Base-by-base conservation (phyloP, 2,113 vertebrate species). In the Rhea americana region DNA sequence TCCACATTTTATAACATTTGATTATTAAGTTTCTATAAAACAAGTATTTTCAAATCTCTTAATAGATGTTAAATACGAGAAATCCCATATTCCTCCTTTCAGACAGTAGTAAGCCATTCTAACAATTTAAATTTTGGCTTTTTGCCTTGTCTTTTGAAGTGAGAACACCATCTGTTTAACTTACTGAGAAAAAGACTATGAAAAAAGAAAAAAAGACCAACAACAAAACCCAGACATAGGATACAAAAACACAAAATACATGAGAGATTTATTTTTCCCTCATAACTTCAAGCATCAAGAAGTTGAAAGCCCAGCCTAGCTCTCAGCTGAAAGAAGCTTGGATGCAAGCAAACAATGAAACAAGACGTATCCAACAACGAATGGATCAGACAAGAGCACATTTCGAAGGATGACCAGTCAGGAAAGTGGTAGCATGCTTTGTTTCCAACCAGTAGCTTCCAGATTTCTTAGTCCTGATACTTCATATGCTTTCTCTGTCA, bases 141-240 rank as follows among this genome's bases (percentile, higher is more conserved):
- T 90, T 91, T 93, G 19, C 61, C 30, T 65, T 83, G 5, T 15
- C 68, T 87, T 92, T 86, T 93, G 59, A 89, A 94, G 58, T 41
- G 50, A 85, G 87, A 91, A 7, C 72, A 77, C 22, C 55, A 88
- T 79, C 53, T 95, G 65, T 80, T 43, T 82, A 91, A 91, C n/a
- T 88, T 39, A 50, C 37, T 76, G 68, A 65, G 32, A 70, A 62
- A 62, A 37, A 67, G 6, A 1, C 19, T 30, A 15, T 35, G 35
- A 5, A 21, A 35, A 18, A 63, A 39, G 37, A 30, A 63, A 85
- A 67, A 51, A 62, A 56, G 58, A 48, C 65, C 81, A 96, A 87
- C 51, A 73, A 91, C 16, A 43, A 30, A 78, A 22, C 32, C 39
- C 45, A 88, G 82, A 48, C 43, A 90, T 1, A 43, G 39, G 62